Evolutionary conservation across 2,888 invertebrate species (phyloP), one percentile per base, ranked within the genome.

Genomic region (Bedellia somnulentella): DNA sequence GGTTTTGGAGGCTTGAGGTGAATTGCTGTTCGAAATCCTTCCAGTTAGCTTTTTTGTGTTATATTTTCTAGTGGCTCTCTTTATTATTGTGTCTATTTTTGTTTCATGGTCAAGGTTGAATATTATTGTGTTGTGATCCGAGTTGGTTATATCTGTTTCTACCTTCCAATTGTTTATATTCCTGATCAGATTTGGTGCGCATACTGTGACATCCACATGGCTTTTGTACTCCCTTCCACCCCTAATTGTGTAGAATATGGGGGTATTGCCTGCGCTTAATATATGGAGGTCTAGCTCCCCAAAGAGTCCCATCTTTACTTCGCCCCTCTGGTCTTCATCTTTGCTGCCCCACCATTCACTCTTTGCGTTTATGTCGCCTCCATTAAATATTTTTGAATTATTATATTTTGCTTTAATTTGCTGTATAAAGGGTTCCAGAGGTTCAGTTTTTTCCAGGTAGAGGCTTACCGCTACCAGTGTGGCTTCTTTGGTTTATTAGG

Each of bases 101-200:
- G 3, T 24, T 9, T 24, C 12, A 24, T 17, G 4, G 8, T 3
- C 5, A 5, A 33, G 3, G 5, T 29, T 13, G 16, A 33, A 25
- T 3, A 24, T 24, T 21, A 33, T 29, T 5, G 33, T 24, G 15
- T 33, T 33, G 15, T 33, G 33, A 22, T 33, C 33, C 2, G 33
- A 29, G 3, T 15, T 12, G 11, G 17, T 24, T 1, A 32, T 16
- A 17, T 4, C 23, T 12, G 16, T 11, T 10, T 28, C 28, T 16
- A 28, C 32, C 18, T 16, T 27, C 32, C 32, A 32, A 3, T 28
- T 23, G 6, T 18, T 18, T 11, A 27, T 24, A 5, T 15, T 27
- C 3, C 13, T 14, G 15, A 32, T 12, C 18, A 32, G 5, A n/a
- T 5, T 4, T n/a, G n/a, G 9, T 4, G 23, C 14, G 6, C 28